These are phyloP conservation scores for Psylliodes chrysocephalus DNA, from an alignment of 2,888 invertebrate species.

Conservation along the genomic window DNA sequence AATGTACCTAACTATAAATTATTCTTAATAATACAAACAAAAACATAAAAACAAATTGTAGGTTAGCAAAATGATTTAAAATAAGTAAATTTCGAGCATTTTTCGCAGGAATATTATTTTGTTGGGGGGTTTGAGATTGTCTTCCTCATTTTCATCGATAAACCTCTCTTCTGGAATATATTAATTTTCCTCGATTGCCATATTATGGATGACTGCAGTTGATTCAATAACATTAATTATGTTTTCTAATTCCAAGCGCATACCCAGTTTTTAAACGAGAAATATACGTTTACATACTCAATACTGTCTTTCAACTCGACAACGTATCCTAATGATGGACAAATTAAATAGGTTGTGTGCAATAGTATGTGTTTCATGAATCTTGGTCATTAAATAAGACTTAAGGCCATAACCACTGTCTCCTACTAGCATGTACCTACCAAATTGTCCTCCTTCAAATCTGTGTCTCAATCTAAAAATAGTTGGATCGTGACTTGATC, in stretches of 20 bases:
- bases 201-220: neutral
- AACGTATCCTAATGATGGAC: neutral
- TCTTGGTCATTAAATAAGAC: neutral
- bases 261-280: neutral
- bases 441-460: constrained; percentile 2
- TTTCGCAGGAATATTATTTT: too few relatives aligned
- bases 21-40: too few relatives aligned
- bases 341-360: constrained; percentile 1
- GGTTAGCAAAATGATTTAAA: too few relatives aligned
- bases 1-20: too few relatives aligned
- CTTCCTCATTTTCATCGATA: too few relatives aligned
- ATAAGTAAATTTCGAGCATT: too few relatives aligned
- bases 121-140: too few relatives aligned
- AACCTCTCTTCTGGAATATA: too few relatives aligned
- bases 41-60: too few relatives aligned
- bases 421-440: neutral
- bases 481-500: neutral
- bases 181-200: neutral
- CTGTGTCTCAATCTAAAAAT: neutral
- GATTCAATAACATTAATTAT: neutral
- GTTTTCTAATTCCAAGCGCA: neutral
- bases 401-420: neutral
- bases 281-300: constrained; percentile 4
- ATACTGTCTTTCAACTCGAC: neutral
- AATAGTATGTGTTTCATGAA: neutral